Base-by-base conservation (phyloP, 2,113 vertebrate genomes). In the Leuciscus idus region DNA sequence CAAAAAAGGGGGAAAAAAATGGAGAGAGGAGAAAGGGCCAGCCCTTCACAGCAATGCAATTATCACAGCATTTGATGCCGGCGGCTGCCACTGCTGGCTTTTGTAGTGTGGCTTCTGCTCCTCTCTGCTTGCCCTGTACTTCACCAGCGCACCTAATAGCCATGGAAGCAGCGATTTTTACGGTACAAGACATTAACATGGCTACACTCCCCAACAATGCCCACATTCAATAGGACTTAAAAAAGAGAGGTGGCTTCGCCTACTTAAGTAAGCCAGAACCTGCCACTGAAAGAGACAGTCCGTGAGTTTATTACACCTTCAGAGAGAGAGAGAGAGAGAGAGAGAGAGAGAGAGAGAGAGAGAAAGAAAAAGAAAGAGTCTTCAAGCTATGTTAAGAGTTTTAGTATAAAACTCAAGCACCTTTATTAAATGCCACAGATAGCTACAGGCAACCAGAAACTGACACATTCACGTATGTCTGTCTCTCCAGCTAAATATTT, bases 161-260 rank as follows among this genome's bases (percentile, higher is more conserved):
- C 98, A 99, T 99, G 97, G 98, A 97, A 96, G 95, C 95, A 94
- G 97, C 97, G 97, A 99, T 99, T 98, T 99, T 97, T 98, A 99
- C 97, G 98, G 97, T 99, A 99, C 98, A 99, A 97, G 98, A 99
- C 98, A 98, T 99, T 99, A 99, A 96, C 95, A 94, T 93, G 94
- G 94, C 93, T 89, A 92, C 90, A 93, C 93, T 95, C 92, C 77
- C 91, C 90, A 92, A 94, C 95, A 95, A 96, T 95, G 90, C 90
- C 87, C 87, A 91, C 93, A 89, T 92, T 94, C 89, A 95, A 93
- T 94, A 91, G 92, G 92, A 92, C 92, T 81, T 84, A 84, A 77
- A 59, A 76, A 86, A 59, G 81, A 95, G 92, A 93, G 91, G 92
- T 61, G 90, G 92, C 89, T 91, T 92, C 89, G 92, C 91, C 93